Conservation (phyloP, 2,797 vertebrate genomes). For the Cossypha polioptera region DNA sequence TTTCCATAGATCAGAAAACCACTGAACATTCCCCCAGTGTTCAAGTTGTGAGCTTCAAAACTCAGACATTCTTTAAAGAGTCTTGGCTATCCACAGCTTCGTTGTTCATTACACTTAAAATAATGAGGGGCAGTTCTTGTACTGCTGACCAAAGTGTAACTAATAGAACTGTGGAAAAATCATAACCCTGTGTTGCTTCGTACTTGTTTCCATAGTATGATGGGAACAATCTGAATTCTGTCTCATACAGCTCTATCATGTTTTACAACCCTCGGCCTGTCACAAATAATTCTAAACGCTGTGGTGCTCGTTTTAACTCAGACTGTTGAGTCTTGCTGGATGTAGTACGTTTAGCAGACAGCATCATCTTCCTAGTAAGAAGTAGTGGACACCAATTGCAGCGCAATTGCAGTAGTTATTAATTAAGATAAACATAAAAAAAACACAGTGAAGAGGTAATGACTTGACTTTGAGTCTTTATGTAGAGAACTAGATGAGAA, state of each 20-base stretch:
- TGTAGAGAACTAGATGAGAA: neutral
- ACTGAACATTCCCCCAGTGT: accelerated
- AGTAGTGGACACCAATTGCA: neutral
- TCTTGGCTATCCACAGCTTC: neutral
- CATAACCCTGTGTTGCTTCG: neutral
- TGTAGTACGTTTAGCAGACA: neutral
- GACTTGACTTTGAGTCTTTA: neutral
- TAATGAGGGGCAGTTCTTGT: neutral
- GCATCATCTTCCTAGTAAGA: neutral
- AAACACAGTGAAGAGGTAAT: accelerated
- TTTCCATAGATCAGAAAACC: neutral
- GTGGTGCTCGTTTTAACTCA: neutral
- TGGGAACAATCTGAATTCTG: neutral
- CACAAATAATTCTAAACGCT: neutral
- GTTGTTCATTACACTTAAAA: neutral
- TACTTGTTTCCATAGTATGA: accelerated
- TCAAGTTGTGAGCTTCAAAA: neutral
- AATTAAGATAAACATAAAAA: neutral
- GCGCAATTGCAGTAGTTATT: neutral
- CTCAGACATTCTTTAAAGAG: neutral
- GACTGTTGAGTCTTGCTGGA: neutral
- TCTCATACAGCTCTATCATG: accelerated
- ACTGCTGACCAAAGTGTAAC: neutral
- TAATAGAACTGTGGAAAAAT: neutral
- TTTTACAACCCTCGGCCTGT: neutral